These are phyloP conservation scores for Azemiops feae DNA, from an alignment of 2,113 vertebrate species.

Conservation along the genomic window DNA sequence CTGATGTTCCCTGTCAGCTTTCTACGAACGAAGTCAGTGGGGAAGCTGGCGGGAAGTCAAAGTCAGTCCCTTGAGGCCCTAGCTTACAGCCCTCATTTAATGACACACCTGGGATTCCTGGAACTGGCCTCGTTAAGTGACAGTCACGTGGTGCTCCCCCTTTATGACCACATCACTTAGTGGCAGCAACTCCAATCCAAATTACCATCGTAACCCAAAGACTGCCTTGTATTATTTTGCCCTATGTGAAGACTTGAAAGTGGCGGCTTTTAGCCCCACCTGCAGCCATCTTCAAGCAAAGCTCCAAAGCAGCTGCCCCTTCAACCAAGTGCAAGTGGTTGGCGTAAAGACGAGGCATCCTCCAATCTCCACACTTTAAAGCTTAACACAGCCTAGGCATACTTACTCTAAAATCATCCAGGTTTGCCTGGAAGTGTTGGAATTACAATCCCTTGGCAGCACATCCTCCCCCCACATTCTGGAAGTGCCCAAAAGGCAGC, in stretches of 20 bases:
- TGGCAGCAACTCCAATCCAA: background rate
- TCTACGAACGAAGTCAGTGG: background rate
- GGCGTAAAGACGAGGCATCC: background rate
- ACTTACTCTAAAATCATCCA: background rate
- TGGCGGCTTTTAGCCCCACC: background rate
- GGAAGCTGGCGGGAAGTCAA: background rate
- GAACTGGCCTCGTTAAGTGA: background rate
- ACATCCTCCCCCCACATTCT: background rate
- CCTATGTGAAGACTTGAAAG: background rate
- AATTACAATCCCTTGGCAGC: background rate
- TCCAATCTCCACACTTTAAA: too few relatives aligned
- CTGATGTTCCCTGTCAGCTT: background rate
- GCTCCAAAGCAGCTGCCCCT: background rate
- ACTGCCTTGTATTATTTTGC: background rate
- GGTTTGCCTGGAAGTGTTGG: background rate
- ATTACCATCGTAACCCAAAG: background rate
- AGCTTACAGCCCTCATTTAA: background rate
- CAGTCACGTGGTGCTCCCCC: background rate
- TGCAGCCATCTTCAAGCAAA: too few relatives aligned
- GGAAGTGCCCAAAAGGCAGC: background rate
- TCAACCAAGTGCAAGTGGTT: background rate
- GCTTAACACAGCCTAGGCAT: too few relatives aligned
- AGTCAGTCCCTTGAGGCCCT: background rate
- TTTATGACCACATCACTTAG: background rate
- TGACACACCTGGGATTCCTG: background rate